These are phyloP conservation scores for Ahaetulla prasina DNA, from an alignment of 2,113 vertebrate genomes.

Conservation along the genomic window DNA sequence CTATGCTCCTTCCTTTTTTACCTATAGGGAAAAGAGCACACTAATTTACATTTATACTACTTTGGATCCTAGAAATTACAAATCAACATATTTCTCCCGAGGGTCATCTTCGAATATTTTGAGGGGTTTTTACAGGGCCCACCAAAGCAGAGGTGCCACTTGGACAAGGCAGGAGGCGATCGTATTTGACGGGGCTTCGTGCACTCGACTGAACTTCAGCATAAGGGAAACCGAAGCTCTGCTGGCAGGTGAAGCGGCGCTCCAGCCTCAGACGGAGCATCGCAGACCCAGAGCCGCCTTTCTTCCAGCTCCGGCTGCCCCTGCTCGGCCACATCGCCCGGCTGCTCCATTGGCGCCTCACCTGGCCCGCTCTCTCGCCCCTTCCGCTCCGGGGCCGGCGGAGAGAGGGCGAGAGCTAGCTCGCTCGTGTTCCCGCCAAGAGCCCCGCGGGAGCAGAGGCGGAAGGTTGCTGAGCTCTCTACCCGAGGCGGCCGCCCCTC, in stretches of 20 bases:
- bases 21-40: background rate
- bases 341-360: background rate
- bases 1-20: background rate
- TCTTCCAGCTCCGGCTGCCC: background rate
- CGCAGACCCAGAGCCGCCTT: background rate
- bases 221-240: background rate
- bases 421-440: background rate
- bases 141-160: background rate
- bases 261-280: background rate
- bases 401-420: background rate
- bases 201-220: background rate
- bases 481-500: background rate
- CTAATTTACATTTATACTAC: background rate
- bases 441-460: background rate
- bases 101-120: background rate
- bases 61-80: background rate
- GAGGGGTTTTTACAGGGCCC: background rate
- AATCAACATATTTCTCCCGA: background rate
- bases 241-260: background rate
- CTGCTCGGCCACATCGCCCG: background rate
- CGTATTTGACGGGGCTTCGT: background rate
- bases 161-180: background rate
- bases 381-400: background rate
- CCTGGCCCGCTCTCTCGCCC: background rate
- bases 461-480: background rate